A percentile compares a stretch with the other conserved stretches of the same genome.
Evolutionary conservation across 2,797 vertebrate species (phyloP).

Genomic region (Argya squamiceps): DNA sequence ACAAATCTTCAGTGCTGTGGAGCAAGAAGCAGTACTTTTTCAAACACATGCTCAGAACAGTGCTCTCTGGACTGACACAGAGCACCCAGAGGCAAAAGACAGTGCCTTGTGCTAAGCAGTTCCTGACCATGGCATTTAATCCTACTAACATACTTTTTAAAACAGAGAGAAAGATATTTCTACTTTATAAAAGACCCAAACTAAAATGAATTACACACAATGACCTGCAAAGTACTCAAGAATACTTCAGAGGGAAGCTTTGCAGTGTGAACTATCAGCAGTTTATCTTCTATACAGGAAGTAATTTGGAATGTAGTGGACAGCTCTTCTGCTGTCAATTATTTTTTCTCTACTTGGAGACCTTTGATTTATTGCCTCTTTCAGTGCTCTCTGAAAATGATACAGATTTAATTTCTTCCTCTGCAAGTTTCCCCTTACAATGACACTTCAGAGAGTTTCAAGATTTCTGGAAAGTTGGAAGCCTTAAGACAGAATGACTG

Average conservation of each 20-base stretch:
- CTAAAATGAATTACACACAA: not conserved
- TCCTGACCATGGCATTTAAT: not conserved
- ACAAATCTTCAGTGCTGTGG: not conserved
- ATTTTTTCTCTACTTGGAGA: not conserved
- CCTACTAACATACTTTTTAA: not conserved
- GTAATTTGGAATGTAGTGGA: not conserved
- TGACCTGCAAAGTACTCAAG: not conserved
- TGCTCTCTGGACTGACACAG: not conserved
- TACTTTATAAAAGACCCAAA: not conserved
- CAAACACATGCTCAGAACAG: not conserved
- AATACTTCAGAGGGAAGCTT: not conserved
- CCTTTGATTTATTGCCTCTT: not conserved
- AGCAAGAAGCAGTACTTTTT: not conserved
- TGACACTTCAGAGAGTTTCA: slow-evolving; percentile 1
- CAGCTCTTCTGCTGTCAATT: not conserved
- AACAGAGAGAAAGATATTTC: not conserved
- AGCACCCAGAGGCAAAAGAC: not conserved
- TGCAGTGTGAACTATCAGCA: not conserved
- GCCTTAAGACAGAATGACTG: not conserved
- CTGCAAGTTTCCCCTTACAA: not conserved
- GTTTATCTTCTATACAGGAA: not conserved
- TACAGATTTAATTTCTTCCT: slow-evolving; percentile 22
- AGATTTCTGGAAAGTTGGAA: not conserved
- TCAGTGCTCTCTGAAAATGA: not conserved
- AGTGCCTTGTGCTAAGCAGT: not conserved